These are phyloP conservation scores for Cartodere bifasciata DNA, from an alignment of 2,888 invertebrate species.

Conservation along the genomic window DNA sequence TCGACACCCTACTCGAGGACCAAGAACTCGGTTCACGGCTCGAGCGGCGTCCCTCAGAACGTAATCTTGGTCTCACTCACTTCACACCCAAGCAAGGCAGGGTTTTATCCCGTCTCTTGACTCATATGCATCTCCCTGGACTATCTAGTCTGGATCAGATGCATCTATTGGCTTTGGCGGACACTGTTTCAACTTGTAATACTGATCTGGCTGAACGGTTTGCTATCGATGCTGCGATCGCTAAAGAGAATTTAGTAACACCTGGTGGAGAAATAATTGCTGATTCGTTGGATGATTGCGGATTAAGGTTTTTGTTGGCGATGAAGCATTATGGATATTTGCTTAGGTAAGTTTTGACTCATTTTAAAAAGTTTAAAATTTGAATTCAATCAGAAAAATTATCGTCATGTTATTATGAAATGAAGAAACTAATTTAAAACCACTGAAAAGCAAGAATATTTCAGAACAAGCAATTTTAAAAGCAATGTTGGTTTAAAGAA, in stretches of 20 bases:
- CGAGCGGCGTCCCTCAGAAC: slow-evolving; percentile 36
- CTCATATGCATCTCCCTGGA: slow-evolving; percentile 90
- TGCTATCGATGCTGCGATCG: slow-evolving; percentile 53
- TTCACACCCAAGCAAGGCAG: slow-evolving; percentile 76
- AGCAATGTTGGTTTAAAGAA: too few relatives aligned
- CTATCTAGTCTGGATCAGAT: slow-evolving; percentile 96
- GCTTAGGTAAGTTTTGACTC: slow-evolving; percentile 34
- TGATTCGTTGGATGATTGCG: slow-evolving; percentile 92
- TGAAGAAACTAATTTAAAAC: too few relatives aligned
- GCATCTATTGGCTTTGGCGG: slow-evolving; percentile 96
- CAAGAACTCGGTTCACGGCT: slow-evolving; percentile 40
- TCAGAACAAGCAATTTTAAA: too few relatives aligned
- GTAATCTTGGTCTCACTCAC: slow-evolving; percentile 49
- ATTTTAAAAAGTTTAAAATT: too few relatives aligned
- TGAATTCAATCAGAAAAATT: too few relatives aligned
- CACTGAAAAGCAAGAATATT: too few relatives aligned
- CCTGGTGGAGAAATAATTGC: slow-evolving; percentile 45
- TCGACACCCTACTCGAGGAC: slow-evolving; percentile 67
- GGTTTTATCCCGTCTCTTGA: slow-evolving; percentile 75
- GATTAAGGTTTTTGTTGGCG: slow-evolving; percentile 85
- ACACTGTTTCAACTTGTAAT: slow-evolving; percentile 91
- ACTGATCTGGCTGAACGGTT: slow-evolving; percentile 77
- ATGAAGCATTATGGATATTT: slow-evolving; percentile 97
- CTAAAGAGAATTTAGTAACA: slow-evolving; percentile 48
- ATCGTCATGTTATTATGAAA: too few relatives aligned